phyloP scores from a whole-genome alignment of 2,888 invertebrate species.

The Acrocyrtus sp. region DNA sequence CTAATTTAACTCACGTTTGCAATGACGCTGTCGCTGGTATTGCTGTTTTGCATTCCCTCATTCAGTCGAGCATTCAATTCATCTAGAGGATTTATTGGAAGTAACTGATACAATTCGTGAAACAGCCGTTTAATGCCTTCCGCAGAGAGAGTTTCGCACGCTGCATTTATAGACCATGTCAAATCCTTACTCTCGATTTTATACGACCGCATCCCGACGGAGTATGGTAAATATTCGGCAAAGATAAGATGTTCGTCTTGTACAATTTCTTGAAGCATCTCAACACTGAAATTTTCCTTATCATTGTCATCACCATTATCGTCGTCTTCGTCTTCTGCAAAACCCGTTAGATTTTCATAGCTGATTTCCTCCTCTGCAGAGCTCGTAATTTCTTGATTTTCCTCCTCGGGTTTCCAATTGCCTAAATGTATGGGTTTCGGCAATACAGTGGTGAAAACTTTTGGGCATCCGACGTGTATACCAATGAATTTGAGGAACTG shows the following conservation, averaged over 20 bases:
- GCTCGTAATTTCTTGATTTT: no score
- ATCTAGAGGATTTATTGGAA: conserved; percentile 1
- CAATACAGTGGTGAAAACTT: no score
- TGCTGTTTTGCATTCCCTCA: background rate
- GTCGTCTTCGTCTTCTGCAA: background rate
- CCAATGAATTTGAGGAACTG: no score
- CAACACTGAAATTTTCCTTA: background rate
- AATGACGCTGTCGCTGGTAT: background rate
- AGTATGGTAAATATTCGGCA: background rate
- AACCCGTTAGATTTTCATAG: background rate
- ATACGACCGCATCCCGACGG: background rate
- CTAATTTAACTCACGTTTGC: background rate
- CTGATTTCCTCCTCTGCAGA: no score
- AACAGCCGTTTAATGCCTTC: background rate
- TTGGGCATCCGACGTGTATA: no score
- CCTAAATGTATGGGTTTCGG: no score
- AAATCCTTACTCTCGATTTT: no score
- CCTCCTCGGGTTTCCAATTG: no score
- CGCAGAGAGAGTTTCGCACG: background rate
- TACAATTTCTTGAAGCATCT: background rate
- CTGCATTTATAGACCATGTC: background rate
- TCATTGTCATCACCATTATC: background rate
- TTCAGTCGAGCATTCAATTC: conserved; percentile 10
- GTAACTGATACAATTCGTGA: background rate
- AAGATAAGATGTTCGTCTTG: background rate